Evolutionary conservation across 1,140 invertebrate genomes (phyloP), one percentile per base, ranked within the genome.

Genomic region (Drosophila sucinea): DNA sequence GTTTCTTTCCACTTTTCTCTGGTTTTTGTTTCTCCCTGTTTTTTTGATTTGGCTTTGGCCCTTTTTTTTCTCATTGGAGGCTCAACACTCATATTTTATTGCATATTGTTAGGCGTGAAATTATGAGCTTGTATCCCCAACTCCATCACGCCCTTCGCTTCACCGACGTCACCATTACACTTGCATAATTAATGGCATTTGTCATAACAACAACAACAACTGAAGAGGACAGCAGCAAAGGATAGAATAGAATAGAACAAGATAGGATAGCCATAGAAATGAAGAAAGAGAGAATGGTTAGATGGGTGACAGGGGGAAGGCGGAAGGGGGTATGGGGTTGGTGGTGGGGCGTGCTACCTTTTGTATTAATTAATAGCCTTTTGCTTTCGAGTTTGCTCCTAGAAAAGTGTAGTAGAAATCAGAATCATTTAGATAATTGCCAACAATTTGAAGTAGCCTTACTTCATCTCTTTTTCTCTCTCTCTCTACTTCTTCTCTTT

Each of bases 61-160:
- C 44, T 17, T 47, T 51, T 51, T 51, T 51, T 38, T 38, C 1
- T 1, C 44, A 27, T 51, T 33, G 23, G 32, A 61, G 67, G 63
- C 41, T 35, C 65, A 66, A 32, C 17, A 41, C 75, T 78, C 69
- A 82, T 76, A 76, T 80, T 89, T 77, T 80, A 83, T 80, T 89
- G 84, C 77, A 77, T 78, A 72, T 73, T 77, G 66, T 77, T 77
- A 74, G 79, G 79, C 83, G 83, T 80, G 65, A 83, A 87, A 80
- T 79, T 69, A 84, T 73, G 72, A 51, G 44, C 44, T 51, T 51
- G 44, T 51, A 10, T 5, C 23, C 23, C 44, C 44, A 25, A 2
- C 44, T 7, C 7, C 10, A 27, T 25, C 10, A 1, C 4, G 2
- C 3, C 25, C 23, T 10, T 17, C 44, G 2, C 17, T 27, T 51